These are phyloP conservation scores for Trogon melanurus DNA, from an alignment of 2,113 vertebrate species.

Conservation along the genomic window DNA sequence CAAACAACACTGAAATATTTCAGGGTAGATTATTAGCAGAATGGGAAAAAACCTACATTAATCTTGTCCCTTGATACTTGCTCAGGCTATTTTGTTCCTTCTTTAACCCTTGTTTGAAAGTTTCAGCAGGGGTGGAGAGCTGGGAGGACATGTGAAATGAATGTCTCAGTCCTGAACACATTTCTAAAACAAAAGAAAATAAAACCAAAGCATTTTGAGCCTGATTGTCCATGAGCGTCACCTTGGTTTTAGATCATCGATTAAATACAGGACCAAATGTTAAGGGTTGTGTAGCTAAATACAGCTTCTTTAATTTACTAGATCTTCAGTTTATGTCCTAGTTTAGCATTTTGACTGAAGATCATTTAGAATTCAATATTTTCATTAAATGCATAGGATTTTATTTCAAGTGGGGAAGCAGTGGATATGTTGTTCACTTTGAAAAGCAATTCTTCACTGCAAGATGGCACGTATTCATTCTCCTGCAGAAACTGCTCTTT, in stretches of 20 bases:
- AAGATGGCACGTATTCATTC: not conserved
- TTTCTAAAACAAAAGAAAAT: not conserved
- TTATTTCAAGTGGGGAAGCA: not conserved
- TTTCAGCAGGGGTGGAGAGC: not conserved
- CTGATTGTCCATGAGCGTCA: not conserved
- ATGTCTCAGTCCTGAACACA: not conserved
- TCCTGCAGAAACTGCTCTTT: not conserved
- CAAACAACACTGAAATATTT: not conserved
- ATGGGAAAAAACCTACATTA: not conserved
- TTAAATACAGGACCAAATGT: not conserved
- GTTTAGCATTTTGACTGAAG: not conserved
- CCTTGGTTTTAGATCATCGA: not conserved
- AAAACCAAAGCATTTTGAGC: not conserved
- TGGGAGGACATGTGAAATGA: not conserved
- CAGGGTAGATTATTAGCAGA: conserved; percentile 12
- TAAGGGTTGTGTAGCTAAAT: not conserved
- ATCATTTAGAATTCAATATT: not conserved
- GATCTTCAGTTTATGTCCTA: not conserved
- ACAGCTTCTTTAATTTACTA: not conserved
- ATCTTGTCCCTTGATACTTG: not conserved
- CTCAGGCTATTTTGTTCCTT: not conserved
- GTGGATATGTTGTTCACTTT: not conserved
- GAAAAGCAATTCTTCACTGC: not conserved
- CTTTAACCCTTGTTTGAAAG: not conserved
- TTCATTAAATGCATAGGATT: not conserved